Evolutionary conservation across 2,113 vertebrate genomes (phyloP).

Genomic region (Phocoena sinus): DNA sequence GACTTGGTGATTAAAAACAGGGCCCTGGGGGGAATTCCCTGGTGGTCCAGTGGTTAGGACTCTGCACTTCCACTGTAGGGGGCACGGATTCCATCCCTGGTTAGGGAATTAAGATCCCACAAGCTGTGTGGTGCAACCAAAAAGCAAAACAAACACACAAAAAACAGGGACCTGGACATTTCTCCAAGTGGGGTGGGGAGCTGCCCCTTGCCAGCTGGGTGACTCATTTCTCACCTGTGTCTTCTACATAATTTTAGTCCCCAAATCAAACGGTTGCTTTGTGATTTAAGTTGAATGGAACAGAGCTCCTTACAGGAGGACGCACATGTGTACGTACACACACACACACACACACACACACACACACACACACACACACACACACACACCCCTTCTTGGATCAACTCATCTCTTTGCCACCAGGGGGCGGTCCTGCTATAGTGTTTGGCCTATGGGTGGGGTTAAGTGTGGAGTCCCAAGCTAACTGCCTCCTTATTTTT

Average conservation of each 20-base stretch:
- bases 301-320: not conserved
- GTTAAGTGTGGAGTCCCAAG: accelerated
- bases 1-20: not conserved
- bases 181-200: no score
- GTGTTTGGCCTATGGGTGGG: accelerated
- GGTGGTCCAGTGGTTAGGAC: not conserved
- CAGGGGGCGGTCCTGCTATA: not conserved
- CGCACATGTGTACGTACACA: not conserved
- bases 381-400: not conserved
- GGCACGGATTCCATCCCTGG: not conserved
- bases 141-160: not conserved
- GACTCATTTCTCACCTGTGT: not conserved
- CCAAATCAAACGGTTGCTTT: not conserved
- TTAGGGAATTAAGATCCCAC: not conserved
- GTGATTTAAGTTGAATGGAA: not conserved
- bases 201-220: not conserved
- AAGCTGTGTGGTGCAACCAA: no score
- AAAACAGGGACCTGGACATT: not conserved
- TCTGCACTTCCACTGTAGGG: not conserved
- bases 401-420: not conserved
- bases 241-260: not conserved
- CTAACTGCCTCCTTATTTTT: not conserved
- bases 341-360: no score
- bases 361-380: not conserved
- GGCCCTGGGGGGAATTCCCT: not conserved